Conservation (phyloP, 35 echinoderm and acorn worm genomes). For the Heliocidaris erythrogramma region DNA sequence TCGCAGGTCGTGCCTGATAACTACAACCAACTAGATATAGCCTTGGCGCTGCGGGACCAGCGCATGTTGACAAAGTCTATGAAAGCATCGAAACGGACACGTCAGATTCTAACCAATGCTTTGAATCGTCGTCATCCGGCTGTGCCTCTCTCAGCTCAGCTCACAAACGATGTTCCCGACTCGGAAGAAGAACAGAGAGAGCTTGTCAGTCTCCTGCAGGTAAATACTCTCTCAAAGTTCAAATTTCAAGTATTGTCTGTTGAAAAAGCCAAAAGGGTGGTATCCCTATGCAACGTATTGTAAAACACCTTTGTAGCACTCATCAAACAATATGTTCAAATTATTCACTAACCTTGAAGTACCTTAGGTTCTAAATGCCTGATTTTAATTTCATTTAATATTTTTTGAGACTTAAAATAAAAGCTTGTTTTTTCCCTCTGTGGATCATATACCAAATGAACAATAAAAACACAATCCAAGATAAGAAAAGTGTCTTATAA, state of each 20-base stretch:
- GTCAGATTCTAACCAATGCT: constrained; percentile 81
- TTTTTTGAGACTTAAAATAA: no score
- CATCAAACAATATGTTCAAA: no score
- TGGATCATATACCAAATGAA: no score
- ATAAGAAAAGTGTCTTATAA: no score
- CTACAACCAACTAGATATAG: constrained; percentile 86
- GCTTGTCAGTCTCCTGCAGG: constrained; percentile 69
- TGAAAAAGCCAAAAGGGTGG: no score
- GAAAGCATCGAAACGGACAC: constrained; percentile 76
- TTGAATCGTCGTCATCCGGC: constrained; percentile 82
- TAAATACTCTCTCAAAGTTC: background rate
- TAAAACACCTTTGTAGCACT: no score
- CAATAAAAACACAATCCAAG: no score
- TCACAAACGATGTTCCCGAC: constrained; percentile 36
- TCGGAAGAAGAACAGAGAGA: constrained; percentile 68
- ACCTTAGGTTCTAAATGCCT: no score
- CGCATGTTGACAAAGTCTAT: constrained; percentile 86
- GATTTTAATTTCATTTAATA: no score
- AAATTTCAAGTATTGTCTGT: background rate
- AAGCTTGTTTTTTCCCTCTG: no score
- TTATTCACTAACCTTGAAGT: no score
- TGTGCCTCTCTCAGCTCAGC: constrained; percentile 68
- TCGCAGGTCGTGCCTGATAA: constrained; percentile 54
- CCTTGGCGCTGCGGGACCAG: constrained; percentile 88
- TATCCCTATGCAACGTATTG: no score